Evolutionary conservation across 2,797 vertebrate species (phyloP).

Genomic region (Eleutherodactylus coqui): DNA sequence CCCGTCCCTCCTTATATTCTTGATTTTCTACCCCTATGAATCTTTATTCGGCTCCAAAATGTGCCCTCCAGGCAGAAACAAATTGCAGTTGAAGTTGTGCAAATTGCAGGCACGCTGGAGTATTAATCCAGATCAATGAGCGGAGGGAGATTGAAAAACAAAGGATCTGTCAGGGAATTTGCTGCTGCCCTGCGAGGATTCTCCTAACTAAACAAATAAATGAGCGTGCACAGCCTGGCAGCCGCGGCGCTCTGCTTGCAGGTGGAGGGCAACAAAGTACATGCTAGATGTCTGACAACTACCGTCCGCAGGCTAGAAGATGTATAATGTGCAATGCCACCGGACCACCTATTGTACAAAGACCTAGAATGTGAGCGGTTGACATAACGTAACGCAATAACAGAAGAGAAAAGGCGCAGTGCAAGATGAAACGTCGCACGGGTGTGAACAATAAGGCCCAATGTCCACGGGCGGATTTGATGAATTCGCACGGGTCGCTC

Average conservation of each 20-base stretch:
- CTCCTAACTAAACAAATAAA: constrained; percentile 53
- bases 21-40: constrained; percentile 56
- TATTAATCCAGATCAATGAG: constrained; percentile 64
- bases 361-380: neutral
- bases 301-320: constrained; percentile 6
- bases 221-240: constrained; percentile 41
- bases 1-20: constrained; percentile 31
- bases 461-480: too few relatives aligned
- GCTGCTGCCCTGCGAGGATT: constrained; percentile 55
- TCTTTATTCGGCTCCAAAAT: constrained; percentile 54
- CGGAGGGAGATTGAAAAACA: constrained; percentile 61
- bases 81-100: constrained; percentile 63
- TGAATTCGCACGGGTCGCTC: too few relatives aligned
- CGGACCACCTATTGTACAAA: neutral
- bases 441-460: too few relatives aligned
- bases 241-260: neutral
- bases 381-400: too few relatives aligned
- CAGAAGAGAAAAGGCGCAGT: too few relatives aligned
- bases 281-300: neutral
- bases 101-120: constrained; percentile 54
- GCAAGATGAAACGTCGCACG: too few relatives aligned
- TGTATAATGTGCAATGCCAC: neutral
- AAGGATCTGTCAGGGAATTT: constrained; percentile 60
- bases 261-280: constrained; percentile 23
- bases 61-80: constrained; percentile 59